phyloP scores from a whole-genome alignment of 2,113 vertebrate genomes.

The Embiotoca jacksoni region DNA sequence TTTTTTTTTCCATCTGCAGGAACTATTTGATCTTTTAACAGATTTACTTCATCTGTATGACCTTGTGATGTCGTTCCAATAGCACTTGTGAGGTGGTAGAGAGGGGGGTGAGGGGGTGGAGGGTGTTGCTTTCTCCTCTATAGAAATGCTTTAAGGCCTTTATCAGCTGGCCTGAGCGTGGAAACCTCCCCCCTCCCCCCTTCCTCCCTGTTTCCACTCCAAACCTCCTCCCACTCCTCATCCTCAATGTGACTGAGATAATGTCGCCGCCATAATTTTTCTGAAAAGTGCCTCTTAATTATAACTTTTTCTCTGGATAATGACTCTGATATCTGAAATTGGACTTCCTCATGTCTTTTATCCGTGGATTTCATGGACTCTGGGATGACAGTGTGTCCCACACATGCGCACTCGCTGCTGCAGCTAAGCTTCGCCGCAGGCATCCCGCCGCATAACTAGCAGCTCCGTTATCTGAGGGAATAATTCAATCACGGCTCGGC shows the following conservation, averaged over 20 bases:
- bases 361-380: constrained; percentile 43
- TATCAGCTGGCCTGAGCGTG: constrained; percentile 35
- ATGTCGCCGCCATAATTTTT: constrained; percentile 45
- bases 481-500: constrained; percentile 60
- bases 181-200: constrained; percentile 29
- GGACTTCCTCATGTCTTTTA: constrained; percentile 60
- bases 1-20: constrained; percentile 59
- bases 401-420: constrained; percentile 1
- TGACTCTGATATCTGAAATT: constrained; percentile 72
- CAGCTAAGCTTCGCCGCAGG: constrained; percentile 20
- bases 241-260: constrained; percentile 39
- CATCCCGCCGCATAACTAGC: constrained; percentile 28
- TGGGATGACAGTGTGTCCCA: constrained; percentile 14
- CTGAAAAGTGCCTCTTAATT: constrained; percentile 62
- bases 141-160: constrained; percentile 33
- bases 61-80: constrained; percentile 68
- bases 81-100: neutral
- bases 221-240: constrained; percentile 27
- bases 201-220: constrained; percentile 1
- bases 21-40: constrained; percentile 74
- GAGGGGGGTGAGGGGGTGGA: neutral
- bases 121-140: constrained; percentile 2
- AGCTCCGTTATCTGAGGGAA: constrained; percentile 28
- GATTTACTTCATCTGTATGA: constrained; percentile 76
- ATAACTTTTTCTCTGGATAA: constrained; percentile 58